Evolutionary conservation across 2,113 vertebrate genomes (phyloP).

Genomic region (Pelecanoides urinatrix): DNA sequence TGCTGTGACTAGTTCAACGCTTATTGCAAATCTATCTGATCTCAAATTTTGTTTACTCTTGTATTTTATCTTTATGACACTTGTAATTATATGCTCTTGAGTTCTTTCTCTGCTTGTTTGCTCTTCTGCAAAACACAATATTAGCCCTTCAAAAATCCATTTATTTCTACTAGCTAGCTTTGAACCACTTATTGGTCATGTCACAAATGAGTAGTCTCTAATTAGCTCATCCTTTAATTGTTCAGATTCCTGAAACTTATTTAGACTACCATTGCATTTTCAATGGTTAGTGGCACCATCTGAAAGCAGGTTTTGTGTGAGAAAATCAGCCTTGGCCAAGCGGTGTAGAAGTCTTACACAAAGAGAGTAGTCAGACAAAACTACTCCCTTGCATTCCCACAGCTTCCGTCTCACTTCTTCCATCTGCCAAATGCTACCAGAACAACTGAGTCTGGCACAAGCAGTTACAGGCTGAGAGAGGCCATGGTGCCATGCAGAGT

Average conservation of each 20-base stretch:
- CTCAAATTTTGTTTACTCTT: conserved; percentile 37
- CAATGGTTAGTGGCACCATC: not conserved
- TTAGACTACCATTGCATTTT: not conserved
- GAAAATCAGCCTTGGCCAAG: not conserved
- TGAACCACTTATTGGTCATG: not conserved
- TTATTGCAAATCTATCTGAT: conserved; percentile 16
- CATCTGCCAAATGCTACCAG: not conserved
- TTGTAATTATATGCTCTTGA: conserved; percentile 27
- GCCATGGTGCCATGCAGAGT: not conserved
- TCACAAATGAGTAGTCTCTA: not conserved
- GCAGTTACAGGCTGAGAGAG: not conserved
- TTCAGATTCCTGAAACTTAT: not conserved
- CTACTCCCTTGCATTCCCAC: not conserved
- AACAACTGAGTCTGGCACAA: not conserved
- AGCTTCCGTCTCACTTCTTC: not conserved
- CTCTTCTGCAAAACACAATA: conserved; percentile 5
- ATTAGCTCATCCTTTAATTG: not conserved
- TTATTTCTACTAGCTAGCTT: not conserved
- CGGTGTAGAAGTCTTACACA: not conserved
- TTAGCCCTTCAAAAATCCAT: conserved; percentile 16
- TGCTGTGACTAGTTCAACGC: not conserved
- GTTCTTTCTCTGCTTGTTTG: conserved; percentile 3
- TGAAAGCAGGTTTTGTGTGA: not conserved
- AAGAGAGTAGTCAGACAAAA: not conserved
- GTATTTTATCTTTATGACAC: conserved; percentile 30